phyloP scores from a whole-genome alignment of 2,113 vertebrate genomes.

The Muscicapa adusta region DNA sequence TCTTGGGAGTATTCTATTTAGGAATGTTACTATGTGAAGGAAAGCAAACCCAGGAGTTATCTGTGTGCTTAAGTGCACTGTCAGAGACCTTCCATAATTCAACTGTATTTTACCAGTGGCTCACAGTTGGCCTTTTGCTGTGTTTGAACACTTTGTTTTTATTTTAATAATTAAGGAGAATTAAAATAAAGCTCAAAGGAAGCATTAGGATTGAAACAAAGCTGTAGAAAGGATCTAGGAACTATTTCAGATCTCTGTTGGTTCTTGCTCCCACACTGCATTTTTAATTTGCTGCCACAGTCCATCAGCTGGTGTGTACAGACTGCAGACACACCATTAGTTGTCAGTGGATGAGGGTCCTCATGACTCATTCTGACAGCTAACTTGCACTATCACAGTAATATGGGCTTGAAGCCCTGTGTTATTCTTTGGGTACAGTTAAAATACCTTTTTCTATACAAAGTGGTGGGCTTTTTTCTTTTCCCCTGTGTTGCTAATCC shows the following conservation, averaged over 20 bases:
- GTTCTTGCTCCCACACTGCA: constrained; percentile 66
- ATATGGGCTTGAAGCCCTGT: constrained; percentile 16
- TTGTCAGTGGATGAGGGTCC: constrained; percentile 64
- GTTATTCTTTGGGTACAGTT: constrained; percentile 32
- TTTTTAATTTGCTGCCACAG: constrained; percentile 82
- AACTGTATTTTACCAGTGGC: neutral
- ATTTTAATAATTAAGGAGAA: neutral
- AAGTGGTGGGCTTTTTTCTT: neutral
- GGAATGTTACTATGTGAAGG: neutral
- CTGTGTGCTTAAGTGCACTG: neutral
- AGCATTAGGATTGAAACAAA: neutral
- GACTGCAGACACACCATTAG: constrained; percentile 45
- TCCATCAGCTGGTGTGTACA: constrained; percentile 70
- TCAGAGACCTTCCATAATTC: neutral
- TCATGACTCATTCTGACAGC: constrained; percentile 73
- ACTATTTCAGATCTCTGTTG: constrained; percentile 58
- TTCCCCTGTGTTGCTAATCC: neutral
- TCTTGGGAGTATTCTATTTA: neutral
- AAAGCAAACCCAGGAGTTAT: neutral
- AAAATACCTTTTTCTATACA: constrained; percentile 20
- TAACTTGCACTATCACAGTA: constrained; percentile 43
- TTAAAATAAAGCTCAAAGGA: neutral
- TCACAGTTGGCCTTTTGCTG: neutral
- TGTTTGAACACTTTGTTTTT: neutral
- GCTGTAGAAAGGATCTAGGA: neutral